These are phyloP conservation scores for Agrochola lychnidis DNA, from an alignment of 2,888 invertebrate genomes.

Conservation along the genomic window DNA sequence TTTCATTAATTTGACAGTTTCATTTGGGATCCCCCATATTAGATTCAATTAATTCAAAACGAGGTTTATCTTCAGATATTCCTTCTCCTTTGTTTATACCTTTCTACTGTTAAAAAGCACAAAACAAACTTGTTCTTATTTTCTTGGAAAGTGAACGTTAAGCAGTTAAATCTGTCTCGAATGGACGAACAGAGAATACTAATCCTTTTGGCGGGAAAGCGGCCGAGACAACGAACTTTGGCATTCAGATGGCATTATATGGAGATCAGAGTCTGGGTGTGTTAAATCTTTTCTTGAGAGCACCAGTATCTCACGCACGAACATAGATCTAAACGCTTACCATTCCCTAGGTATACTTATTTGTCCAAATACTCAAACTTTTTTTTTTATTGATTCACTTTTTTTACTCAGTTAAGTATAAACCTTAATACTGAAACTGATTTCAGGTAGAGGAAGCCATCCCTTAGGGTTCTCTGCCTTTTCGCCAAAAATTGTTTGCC, in stretches of 20 bases:
- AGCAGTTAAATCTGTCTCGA: slow-evolving; percentile 59
- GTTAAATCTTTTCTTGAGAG: slow-evolving; percentile 18
- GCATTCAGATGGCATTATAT: slow-evolving; percentile 57
- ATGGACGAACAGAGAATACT: slow-evolving; percentile 55
- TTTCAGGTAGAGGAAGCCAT: no score
- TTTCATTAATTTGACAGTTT: no score
- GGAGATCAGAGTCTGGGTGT: slow-evolving; percentile 36
- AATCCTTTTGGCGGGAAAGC: slow-evolving; percentile 55
- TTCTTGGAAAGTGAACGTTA: slow-evolving; percentile 65
- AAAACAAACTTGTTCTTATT: slow-evolving; percentile 43
- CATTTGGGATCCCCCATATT: no score
- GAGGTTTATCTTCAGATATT: background rate
- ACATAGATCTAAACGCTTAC: background rate
- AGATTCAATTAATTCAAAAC: background rate
- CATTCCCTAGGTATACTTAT: no score
- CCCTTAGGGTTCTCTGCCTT: no score
- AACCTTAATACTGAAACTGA: no score
- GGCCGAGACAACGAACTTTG: slow-evolving; percentile 51
- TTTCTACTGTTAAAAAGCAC: slow-evolving; percentile 16
- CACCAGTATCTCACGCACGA: background rate
- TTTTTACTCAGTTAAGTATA: no score
- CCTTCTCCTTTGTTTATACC: background rate
- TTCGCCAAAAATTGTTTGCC: no score
- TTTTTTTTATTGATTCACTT: no score
- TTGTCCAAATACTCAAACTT: background rate